phyloP scores from a whole-genome alignment of 2,113 vertebrate species.

The Hippolais icterina region DNA sequence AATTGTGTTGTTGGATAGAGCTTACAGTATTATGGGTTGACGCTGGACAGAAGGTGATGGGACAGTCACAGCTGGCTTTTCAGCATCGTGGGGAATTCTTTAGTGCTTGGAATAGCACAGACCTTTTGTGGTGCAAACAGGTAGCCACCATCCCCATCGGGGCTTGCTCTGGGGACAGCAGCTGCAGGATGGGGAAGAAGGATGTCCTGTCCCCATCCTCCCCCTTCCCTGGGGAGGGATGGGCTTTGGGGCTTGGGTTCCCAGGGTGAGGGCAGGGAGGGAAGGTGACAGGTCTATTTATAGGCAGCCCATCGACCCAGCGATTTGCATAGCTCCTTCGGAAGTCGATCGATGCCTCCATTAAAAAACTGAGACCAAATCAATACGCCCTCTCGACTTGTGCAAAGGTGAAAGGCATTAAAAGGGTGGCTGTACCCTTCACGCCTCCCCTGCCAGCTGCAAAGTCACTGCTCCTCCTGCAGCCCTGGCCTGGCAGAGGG shows the following conservation, averaged over 20 bases:
- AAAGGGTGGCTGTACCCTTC: conserved; percentile 60
- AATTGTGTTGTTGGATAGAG: not conserved
- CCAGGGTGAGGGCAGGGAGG: conserved; percentile 32
- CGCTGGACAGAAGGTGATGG: not conserved
- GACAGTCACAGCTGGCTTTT: not conserved
- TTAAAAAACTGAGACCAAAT: conserved; percentile 84
- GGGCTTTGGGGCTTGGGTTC: conserved; percentile 5
- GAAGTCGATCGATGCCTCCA: conserved; percentile 81
- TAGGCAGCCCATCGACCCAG: conserved; percentile 69
- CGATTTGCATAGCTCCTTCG: conserved; percentile 80
- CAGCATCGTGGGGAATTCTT: not conserved
- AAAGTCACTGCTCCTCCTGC: conserved; percentile 69
- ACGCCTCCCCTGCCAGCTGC: conserved; percentile 71
- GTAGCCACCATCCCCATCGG: accelerated
- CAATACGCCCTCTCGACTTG: conserved; percentile 75
- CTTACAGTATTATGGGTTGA: not conserved
- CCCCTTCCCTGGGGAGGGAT: conserved; percentile 11
- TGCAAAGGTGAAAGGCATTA: conserved; percentile 72
- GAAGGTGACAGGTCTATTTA: conserved; percentile 71
- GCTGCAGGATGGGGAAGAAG: not conserved
- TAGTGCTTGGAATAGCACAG: not conserved
- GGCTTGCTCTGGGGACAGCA: not conserved
- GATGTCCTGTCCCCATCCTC: conserved; percentile 4
- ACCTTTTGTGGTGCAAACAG: not conserved
- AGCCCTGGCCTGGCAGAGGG: not conserved